Base-by-base conservation (phyloP, 2,888 invertebrate species). In the Drosophila anomalata region DNA sequence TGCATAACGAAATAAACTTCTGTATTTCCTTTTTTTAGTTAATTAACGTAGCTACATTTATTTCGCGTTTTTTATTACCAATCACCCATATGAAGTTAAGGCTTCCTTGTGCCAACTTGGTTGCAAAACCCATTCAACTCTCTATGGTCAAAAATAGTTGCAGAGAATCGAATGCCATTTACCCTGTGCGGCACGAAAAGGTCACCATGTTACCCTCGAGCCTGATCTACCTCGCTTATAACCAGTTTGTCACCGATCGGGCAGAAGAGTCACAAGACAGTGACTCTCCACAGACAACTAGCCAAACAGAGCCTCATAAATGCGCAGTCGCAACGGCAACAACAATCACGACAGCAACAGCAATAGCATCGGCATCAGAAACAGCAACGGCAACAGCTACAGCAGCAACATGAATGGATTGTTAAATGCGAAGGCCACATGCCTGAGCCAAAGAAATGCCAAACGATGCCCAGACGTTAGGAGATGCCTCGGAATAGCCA, bases 371-470 rank as follows among this genome's bases (percentile, higher is more conserved):
- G 53, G 7, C 47, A 41, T 2, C 47, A 29, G 24, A 14, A 65
- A 9, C 59, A 47, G 6, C 46, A 66, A 60, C 61, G 29, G 63
- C 70, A 67, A 71, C 63, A 14, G 26, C 68, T 63, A 36, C 46
- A 63, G 62, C 71, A 51, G 67, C 68, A 66, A 72, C 67, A 51
- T 70, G 55, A 47, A 52, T 67, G 56, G 66, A 70, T 66, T 57
- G 74, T 58, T 75, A 85, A 83, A 85, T 83, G 86, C 68, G 80
- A 83, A 86, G 86, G 83, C 75, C 83, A 71, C 55, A 50, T 50
- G 39, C 50, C 20, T 50, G 14, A 47, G 54, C 60, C 42, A 55
- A 54, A 60, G 72, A 76, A 76, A 71, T 79, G 74, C 79, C 76
- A 76, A 73, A 69, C 65, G 46, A 54, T 65, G 54, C 51, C 31